Conservation (phyloP, 2,888 invertebrate genomes). For the Dicyrtomina minuta region DNA sequence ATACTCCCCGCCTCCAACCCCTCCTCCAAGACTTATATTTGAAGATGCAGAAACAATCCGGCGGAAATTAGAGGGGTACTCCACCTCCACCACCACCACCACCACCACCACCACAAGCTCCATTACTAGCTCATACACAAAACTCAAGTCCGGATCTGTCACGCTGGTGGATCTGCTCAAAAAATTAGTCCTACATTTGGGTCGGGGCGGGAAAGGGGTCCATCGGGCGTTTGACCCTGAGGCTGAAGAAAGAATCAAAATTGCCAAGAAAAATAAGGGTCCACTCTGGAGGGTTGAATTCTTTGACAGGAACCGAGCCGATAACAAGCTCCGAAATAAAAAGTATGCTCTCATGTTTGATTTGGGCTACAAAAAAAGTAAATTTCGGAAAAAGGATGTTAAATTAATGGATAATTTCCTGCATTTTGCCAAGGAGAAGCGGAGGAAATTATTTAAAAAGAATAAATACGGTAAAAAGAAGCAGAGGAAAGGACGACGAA, state of each 20-base stretch:
- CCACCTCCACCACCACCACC: no score
- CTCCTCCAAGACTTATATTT: no score
- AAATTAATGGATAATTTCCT: neutral
- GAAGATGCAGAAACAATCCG: no score
- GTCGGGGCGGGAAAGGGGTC: no score
- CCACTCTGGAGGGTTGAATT: slow-evolving; percentile 6
- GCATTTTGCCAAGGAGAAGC: neutral
- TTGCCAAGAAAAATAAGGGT: neutral
- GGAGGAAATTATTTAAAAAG: neutral
- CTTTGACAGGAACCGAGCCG: slow-evolving; percentile 3
- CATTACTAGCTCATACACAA: no score
- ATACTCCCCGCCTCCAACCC: no score
- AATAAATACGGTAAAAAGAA: neutral
- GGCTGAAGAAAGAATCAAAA: neutral
- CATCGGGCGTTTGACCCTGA: neutral
- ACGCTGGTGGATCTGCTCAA: no score
- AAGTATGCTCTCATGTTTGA: slow-evolving; percentile 8
- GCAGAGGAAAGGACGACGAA: neutral
- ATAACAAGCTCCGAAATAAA: neutral
- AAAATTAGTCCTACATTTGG: no score
- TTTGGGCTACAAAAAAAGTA: neutral
- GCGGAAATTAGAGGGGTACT: no score
- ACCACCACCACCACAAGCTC: no score
- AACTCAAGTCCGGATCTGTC: no score
- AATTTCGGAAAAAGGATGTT: neutral